Evolutionary conservation across 2,113 vertebrate genomes (phyloP).

Genomic region (Bostrychus sinensis): DNA sequence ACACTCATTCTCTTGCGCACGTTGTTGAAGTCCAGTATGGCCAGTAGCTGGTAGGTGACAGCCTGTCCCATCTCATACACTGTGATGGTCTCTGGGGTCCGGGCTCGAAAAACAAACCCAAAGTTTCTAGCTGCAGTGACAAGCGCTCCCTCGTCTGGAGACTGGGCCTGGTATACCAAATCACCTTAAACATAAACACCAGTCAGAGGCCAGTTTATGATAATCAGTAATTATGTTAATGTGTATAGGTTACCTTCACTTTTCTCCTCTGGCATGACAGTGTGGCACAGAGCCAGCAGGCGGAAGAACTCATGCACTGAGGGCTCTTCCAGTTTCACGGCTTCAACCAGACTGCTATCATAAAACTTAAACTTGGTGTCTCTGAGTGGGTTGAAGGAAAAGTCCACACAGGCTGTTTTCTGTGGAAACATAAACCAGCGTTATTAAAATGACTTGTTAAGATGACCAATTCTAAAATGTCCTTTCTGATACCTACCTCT

Average conservation of each 20-base stretch:
- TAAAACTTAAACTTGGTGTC: conserved; percentile 86
- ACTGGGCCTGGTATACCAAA: conserved; percentile 91
- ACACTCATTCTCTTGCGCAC: conserved; percentile 93
- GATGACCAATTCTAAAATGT: not conserved
- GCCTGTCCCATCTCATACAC: conserved; percentile 84
- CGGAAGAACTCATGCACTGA: conserved; percentile 89
- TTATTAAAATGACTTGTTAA: not conserved
- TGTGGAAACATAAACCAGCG: conserved; percentile 38
- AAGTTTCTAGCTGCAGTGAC: conserved; percentile 91
- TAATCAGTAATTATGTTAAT: not conserved
- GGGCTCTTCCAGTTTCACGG: conserved; percentile 81
- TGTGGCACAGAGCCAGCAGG: conserved; percentile 89
- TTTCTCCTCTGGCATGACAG: conserved; percentile 91
- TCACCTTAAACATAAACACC: conserved; percentile 73
- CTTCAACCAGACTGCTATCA: conserved; percentile 84
- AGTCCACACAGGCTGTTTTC: conserved; percentile 80
- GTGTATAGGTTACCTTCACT: conserved; percentile 78
- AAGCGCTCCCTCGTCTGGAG: conserved; percentile 88
- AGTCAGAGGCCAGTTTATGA: conserved; percentile 38
- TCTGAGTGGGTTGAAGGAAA: conserved; percentile 85
- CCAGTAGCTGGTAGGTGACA: conserved; percentile 88
- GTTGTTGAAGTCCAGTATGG: conserved; percentile 94
- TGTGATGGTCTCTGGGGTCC: conserved; percentile 87
- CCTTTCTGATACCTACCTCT: conserved; percentile 65
- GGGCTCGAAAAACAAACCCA: conserved; percentile 87